Base-by-base conservation (phyloP, 2,113 vertebrate genomes). In the Baryphthengus martii region DNA sequence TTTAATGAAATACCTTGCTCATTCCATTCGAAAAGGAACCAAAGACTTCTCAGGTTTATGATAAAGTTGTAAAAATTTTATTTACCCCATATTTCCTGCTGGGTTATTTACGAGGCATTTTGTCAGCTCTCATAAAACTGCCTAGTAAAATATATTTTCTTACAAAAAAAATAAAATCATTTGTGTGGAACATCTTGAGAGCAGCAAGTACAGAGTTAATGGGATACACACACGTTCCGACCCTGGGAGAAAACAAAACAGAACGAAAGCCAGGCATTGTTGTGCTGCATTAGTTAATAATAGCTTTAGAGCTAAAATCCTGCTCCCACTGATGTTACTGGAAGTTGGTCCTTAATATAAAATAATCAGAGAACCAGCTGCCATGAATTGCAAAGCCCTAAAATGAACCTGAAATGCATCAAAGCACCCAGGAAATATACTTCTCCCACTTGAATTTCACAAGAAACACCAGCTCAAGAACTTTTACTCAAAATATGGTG, bases 31-130 rank as follows among this genome's bases (percentile, higher is more conserved):
- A 94, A 95, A 97, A 96, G 94, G 89, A 97, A 97, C 97, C 97
- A 95, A 97, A 97, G 97, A 96, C 96, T 97, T 96, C 96, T 96
- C 96, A 97, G 96, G 97, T 97, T 97, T 97, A 97, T 97, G 94
- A 97, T 97, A 96, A 97, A 97, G 96, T 85, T 96, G 97, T 97
- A 97, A 97, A 97, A 96, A 90, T 82, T 97, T 97, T 97, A 97
- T 97, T 97, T 97, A 96, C 96, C 95, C 95, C 92, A 96, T 97
- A 97, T 97, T 97, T 97, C 97, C 97, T 97, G 97, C 97, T 97
- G 97, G 96, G 97, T 97, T 97, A 97, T 97, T 97, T 97, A 97
- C 25, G 88, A 97, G 97, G 96, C 96, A 97, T 97, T 97, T 97
- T 97, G 97, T 97, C 97, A 97, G 92, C 84, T 96, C 97, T 93